Evolutionary conservation across 64 coral and sea anemone species (phyloP).

Genomic region (Dendronephthya gigantea): DNA sequence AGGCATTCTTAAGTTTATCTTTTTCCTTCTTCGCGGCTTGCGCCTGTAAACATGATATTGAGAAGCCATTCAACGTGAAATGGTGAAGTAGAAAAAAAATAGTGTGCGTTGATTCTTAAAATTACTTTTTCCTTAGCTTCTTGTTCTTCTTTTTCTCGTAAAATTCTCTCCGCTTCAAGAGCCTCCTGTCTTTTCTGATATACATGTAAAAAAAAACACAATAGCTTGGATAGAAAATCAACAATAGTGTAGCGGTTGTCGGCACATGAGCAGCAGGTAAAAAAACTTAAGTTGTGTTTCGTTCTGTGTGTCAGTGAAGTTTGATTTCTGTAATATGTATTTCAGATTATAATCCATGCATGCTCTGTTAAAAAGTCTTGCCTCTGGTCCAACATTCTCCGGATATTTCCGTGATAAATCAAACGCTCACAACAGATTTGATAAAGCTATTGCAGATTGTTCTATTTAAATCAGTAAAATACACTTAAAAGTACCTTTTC

Average conservation of each 20-base stretch:
- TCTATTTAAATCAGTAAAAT: not conserved
- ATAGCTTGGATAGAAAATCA: not conserved
- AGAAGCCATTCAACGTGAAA: not conserved
- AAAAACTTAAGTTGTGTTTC: no score
- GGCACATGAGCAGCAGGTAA: no score
- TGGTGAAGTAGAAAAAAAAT: not conserved
- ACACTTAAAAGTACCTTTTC: conserved; percentile 39
- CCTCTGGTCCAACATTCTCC: no score
- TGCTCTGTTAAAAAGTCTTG: no score
- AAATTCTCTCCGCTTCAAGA: not conserved
- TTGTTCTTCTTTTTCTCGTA: conserved; percentile 4
- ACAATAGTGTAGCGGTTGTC: not conserved
- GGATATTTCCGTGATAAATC: no score
- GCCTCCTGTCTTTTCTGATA: not conserved
- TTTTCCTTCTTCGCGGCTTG: conserved; percentile 83
- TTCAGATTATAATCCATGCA: no score
- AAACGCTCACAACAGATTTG: no score
- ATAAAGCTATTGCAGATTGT: not conserved
- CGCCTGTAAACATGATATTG: conserved; percentile 32
- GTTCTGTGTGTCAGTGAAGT: no score
- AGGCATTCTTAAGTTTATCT: conserved; percentile 63
- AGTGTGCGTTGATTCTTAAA: no score
- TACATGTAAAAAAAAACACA: not conserved
- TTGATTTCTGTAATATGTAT: no score
- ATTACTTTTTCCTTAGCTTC: conserved; percentile 7